Evolutionary conservation across 2,888 invertebrate genomes (phyloP), one percentile per base, ranked within the genome.

Genomic region (Stegana nigrithorax): DNA sequence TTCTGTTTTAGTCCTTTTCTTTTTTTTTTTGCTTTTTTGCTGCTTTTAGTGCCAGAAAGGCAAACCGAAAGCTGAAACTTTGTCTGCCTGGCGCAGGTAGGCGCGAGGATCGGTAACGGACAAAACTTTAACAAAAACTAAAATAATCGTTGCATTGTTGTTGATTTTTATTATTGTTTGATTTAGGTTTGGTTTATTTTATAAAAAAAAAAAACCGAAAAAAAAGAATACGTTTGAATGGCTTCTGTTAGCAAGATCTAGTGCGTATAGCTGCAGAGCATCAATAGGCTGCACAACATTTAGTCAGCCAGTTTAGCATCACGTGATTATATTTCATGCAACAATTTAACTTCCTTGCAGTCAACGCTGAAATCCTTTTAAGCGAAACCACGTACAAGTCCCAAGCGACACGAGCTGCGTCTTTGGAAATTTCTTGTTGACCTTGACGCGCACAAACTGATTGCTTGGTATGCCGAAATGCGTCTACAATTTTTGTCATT

Each of bases 381-480:
- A 42, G 42, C 3, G 17, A 23, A 25, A 47, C 61, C 32, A 50
- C 63, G 63, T 63, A 71, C 21, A 23, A n/a, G 5, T 47, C 47
- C 12, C 25, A 17, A 47, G 66, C 65, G 39, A 32, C 23, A 45
- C 17, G 12, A 27, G 14, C 4, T 12, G 17, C 27, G n/a, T n/a
- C n/a, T n/a, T n/a, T n/a, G n/a, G n/a, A n/a, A 26, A 53, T 3
- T 36, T 62, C 65, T 64, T 2, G 2, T 66, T 79, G 75, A 79
- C 75, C 75, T 75, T 75, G 75, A 73, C 17, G 56, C 36, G 12
- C n/a, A 21, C 4, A 23, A 42, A 14, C 4, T 36, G 14, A 21
- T 19, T 21, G 50, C 29, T 1, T 26, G 45, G 32, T 59, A 23
- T 47, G 71, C 67, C 64, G 66, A 64, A 53, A 53, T 19, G 65